These are phyloP conservation scores for Beroe forskalii DNA, from an alignment of 37 sponge, comb jelly and placozoan species.

Conservation along the genomic window DNA sequence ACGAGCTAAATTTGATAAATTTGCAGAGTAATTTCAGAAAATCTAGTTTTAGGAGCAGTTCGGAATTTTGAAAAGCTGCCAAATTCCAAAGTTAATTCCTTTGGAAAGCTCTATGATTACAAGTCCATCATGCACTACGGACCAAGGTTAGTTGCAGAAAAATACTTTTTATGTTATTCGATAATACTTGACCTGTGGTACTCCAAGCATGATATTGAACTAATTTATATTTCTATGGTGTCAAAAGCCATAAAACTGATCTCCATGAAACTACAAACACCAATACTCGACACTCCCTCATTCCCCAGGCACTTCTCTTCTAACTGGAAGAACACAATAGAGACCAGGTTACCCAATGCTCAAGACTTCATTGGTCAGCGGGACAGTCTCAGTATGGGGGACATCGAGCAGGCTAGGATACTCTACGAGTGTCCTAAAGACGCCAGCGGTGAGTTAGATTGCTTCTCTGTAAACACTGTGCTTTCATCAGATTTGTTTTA, in stretches of 20 bases:
- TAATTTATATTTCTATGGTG: no score
- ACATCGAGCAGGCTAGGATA: constrained; percentile 15
- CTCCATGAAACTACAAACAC: no score
- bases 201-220: no score
- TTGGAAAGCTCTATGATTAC: constrained; percentile 52
- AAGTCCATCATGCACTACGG: constrained; percentile 46
- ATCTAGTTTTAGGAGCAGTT: constrained; percentile 32
- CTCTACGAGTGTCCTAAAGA: constrained; percentile 19
- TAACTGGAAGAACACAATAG: constrained; percentile 50
- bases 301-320: constrained; percentile 26
- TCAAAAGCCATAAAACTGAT: no score
- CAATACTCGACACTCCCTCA: no score
- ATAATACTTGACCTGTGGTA: no score
- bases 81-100: constrained; percentile 36
- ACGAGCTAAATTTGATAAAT: constrained; percentile 11
- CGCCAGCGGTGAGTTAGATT: not conserved
- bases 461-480: no score
- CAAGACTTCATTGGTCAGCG: constrained; percentile 21
- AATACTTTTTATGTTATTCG: no score
- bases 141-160: constrained; percentile 35
- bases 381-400: not conserved
- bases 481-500: no score
- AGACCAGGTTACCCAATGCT: not conserved
- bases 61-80: constrained; percentile 38
- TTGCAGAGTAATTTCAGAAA: constrained; percentile 53